A percentile compares a stretch with the other conserved stretches of the same genome.
phyloP scores from a whole-genome alignment of 92 coral and sea anemone species.

The Palythoa heliodiscus region DNA sequence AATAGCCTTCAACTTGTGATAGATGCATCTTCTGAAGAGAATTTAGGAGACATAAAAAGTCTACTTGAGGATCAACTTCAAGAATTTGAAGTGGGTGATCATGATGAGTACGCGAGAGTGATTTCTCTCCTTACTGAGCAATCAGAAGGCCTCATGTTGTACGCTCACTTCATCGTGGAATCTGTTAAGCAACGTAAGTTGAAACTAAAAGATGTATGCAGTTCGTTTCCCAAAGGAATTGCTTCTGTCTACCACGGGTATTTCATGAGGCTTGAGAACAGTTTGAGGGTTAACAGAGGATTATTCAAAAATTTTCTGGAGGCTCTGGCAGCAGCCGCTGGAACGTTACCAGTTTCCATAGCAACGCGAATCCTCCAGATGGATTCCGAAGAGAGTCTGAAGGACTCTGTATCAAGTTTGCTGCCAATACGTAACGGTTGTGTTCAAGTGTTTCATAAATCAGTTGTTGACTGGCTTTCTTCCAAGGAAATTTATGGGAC shows the following conservation, averaged over 20 bases:
- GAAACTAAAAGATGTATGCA: conserved; percentile 7
- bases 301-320: conserved; percentile 54
- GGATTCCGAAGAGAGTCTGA: conserved; percentile 10
- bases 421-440: conserved; percentile 55
- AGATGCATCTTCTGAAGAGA: conserved; percentile 45
- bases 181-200: conserved; percentile 21
- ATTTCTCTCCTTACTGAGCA: conserved; percentile 43
- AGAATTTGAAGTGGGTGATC: not conserved
- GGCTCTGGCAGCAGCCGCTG: conserved; percentile 67
- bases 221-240: conserved; percentile 61
- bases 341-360: conserved; percentile 56
- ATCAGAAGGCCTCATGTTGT: conserved; percentile 79
- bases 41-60: conserved; percentile 54
- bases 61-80: conserved; percentile 48
- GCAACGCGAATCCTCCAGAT: conserved; percentile 48
- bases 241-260: conserved; percentile 61
- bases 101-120: conserved; percentile 12
- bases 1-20: conserved; percentile 40
- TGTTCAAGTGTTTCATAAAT: conserved; percentile 68
- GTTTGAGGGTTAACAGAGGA: conserved; percentile 32
- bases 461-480: conserved; percentile 66
- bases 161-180: conserved; percentile 62
- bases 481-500: conserved; percentile 32
- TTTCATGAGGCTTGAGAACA: conserved; percentile 51
- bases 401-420: conserved; percentile 50